These are phyloP conservation scores for Pan troglodytes DNA, from an alignment of 2,113 vertebrate species.

Conservation along the genomic window DNA sequence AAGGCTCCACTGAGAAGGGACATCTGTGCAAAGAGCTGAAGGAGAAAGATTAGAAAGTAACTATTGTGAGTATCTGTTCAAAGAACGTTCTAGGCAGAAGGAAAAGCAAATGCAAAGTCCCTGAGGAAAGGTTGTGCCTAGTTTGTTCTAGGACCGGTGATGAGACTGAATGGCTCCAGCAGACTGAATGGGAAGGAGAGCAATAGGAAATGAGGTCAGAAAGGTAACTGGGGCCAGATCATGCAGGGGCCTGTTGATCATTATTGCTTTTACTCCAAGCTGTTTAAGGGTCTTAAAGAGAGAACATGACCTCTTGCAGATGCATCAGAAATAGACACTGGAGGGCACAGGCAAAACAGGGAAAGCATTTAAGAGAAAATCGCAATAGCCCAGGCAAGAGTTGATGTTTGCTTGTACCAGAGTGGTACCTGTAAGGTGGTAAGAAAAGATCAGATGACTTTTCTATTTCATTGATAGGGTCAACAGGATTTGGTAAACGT, in stretches of 20 bases:
- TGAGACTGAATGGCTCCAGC: neutral
- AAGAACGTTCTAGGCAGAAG: conserved; percentile 20
- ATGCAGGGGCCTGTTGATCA: neutral
- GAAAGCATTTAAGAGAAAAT: neutral
- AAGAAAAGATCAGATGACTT: neutral
- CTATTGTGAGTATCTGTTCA: neutral
- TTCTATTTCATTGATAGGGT: neutral
- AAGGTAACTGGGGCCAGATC: neutral
- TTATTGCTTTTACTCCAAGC: neutral
- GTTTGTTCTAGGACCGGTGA: neutral
- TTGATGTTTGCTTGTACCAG: neutral
- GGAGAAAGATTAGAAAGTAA: neutral
- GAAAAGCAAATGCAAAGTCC: conserved; percentile 13
- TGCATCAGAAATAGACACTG: neutral
- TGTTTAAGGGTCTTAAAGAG: neutral
- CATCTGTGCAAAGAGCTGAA: neutral
- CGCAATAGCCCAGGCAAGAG: neutral
- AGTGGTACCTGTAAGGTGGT: neutral
- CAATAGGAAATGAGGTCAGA: neutral
- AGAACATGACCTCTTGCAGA: neutral
- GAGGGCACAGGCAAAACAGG: neutral
- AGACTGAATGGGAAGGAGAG: neutral
- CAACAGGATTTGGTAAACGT: neutral
- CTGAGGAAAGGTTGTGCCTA: neutral
- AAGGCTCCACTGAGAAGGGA: neutral